These are phyloP conservation scores for Abrostola tripartita DNA, from an alignment of 2,888 invertebrate genomes.

Conservation along the genomic window DNA sequence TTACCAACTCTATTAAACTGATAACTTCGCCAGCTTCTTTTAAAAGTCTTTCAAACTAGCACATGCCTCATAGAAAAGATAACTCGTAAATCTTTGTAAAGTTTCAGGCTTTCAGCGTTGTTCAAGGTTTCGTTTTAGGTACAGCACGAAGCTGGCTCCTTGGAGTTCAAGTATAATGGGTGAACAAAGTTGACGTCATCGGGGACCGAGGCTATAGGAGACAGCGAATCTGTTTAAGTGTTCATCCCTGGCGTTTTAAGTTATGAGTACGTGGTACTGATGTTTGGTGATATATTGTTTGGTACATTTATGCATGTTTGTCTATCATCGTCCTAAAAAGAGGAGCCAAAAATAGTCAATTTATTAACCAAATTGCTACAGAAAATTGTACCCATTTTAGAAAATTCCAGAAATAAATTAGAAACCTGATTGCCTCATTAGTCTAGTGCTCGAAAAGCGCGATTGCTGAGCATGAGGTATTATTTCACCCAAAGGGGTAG, in stretches of 20 bases:
- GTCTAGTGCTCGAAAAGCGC: no score
- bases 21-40: conserved; percentile 30
- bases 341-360: no score
- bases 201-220: conserved; percentile 4
- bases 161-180: conserved; percentile 33
- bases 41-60: conserved; percentile 30
- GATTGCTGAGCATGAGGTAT: no score
- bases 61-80: conserved; percentile 47
- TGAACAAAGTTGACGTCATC: conserved; percentile 20
- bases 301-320: no score
- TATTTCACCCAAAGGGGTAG: no score
- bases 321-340: no score
- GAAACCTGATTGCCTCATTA: no score
- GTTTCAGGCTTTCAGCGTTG: conserved; percentile 26
- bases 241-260: conserved; percentile 7
- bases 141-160: conserved; percentile 27
- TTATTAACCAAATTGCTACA: no score
- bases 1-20: conserved; percentile 7
- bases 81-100: conserved; percentile 52
- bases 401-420: no score
- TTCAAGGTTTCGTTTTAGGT: conserved; percentile 34
- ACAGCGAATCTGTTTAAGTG: conserved; percentile 7
- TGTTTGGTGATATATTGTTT: no score
- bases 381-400: no score
- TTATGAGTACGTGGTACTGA: no score